phyloP scores from a whole-genome alignment of 2,797 vertebrate genomes.

The Protonibea diacanthus region DNA sequence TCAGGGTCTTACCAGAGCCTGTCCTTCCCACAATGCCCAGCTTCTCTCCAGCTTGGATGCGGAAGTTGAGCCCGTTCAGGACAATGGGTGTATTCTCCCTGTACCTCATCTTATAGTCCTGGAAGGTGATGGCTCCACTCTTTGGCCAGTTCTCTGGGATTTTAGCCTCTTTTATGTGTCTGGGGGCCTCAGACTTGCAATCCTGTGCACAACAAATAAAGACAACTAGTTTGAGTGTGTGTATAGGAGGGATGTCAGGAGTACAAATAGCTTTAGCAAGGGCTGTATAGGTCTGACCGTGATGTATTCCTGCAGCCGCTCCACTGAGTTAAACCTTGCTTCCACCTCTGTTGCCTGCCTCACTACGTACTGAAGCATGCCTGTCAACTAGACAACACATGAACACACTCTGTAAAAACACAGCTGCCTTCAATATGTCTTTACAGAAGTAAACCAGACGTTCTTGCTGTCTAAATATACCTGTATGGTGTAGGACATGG shows the following conservation, averaged over 20 bases:
- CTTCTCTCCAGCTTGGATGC: conserved; percentile 84
- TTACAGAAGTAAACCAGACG: background rate
- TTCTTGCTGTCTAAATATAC: conserved; percentile 59
- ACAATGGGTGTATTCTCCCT: conserved; percentile 86
- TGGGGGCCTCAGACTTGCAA: conserved; percentile 82
- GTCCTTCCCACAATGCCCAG: conserved; percentile 90
- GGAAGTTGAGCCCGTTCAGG: conserved; percentile 81
- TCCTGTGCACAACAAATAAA: conserved; percentile 64
- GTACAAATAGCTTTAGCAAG: background rate
- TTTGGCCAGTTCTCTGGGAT: conserved; percentile 84
- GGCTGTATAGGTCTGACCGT: conserved; percentile 65
- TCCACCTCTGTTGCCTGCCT: conserved; percentile 84
- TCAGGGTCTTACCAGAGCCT: conserved; percentile 83
- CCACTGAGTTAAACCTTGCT: conserved; percentile 86
- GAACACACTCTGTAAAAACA: conserved; percentile 6
- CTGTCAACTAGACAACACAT: conserved; percentile 79
- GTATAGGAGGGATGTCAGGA: background rate
- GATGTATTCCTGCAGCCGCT: conserved; percentile 85
- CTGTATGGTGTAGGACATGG: conserved; percentile 88
- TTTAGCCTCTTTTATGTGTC: conserved; percentile 55
- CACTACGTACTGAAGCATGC: conserved; percentile 83
- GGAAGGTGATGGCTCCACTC: conserved; percentile 84
- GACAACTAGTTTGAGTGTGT: fast-evolving
- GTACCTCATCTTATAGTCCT: conserved; percentile 88
- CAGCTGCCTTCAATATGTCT: background rate